Base-by-base conservation (phyloP, 2,797 vertebrate genomes). In the Coreius guichenoti region DNA sequence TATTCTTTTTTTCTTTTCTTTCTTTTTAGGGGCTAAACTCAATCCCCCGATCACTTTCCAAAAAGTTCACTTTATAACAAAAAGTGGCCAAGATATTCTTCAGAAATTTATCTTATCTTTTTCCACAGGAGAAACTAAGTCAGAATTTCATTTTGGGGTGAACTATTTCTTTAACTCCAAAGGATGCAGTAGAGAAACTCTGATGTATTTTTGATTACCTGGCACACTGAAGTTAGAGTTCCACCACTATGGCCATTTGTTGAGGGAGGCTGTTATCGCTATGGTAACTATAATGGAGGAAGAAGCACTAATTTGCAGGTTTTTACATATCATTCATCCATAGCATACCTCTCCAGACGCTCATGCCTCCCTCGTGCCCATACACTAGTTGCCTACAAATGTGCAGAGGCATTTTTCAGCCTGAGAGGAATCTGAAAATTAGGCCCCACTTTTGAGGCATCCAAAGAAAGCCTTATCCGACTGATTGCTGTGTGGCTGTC, bases 121-220 rank as follows among this genome's bases (percentile, higher is more conserved):
- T 31, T 31, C 16, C 70, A 43, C 54, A 6, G 43, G 11, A 54
- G 69, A 56, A 81, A 84, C 49, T 72, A 77, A 82, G 74, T 88
- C 68, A 63, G 80, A 83, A 86, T 88, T 88, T 78, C n/a, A 29
- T 73, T 67, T 63, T 26, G 33, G 23, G 33, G 13, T 26, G 33
- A 78, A 58, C 33, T 78, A 17, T 19, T 43, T n/a, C n/a, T 78
- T 78, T 63, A 43, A 45, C 39, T 58, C 12, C 51, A 82, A 84
- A 77, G 54, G 77, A 61, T 31, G 49, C 65, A 61, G 61, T 11
- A 17, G 72, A 65, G 72, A 72, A 85, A 80, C 87, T 84, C 80
- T 88, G 81, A 87, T 86, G 83, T 80, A 88, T 88, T 81, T 89
- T 87, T 87, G 36, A 90, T 84, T 67, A 79, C 43, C 72, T 87